Evolutionary conservation across 1,140 invertebrate genomes (phyloP).

Genomic region (Lepidotrigona ventralis): DNA sequence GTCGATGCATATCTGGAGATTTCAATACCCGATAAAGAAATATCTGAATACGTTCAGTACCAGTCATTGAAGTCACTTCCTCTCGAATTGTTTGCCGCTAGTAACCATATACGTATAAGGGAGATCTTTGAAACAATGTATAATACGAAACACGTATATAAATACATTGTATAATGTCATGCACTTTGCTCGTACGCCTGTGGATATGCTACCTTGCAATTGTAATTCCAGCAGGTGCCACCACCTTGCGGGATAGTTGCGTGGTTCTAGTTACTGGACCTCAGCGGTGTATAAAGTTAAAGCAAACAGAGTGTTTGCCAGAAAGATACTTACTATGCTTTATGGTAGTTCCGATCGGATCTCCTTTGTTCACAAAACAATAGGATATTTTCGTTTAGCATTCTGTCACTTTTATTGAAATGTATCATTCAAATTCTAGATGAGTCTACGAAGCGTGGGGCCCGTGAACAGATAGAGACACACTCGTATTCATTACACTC

Average conservation of each 20-base stretch:
- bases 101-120: not conserved
- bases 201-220: conserved; percentile 32
- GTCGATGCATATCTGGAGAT: conserved; percentile 19
- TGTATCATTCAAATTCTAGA: not conserved
- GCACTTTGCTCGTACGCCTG: conserved; percentile 31
- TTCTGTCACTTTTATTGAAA: not conserved
- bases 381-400: not conserved
- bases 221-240: conserved; percentile 60
- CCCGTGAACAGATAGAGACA: conserved; percentile 15
- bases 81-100: not conserved
- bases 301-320: not conserved
- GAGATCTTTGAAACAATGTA: not conserved
- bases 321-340: not conserved
- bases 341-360: not conserved
- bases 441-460: not conserved
- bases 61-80: conserved; percentile 30
- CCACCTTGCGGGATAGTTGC: conserved; percentile 62
- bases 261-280: conserved; percentile 13
- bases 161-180: not conserved
- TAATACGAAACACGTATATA: not conserved
- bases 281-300: conserved; percentile 42
- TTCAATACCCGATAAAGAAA: conserved; percentile 48
- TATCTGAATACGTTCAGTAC: not conserved
- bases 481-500: conserved; percentile 35
- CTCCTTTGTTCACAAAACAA: not conserved